Evolutionary conservation across 2,797 vertebrate genomes (phyloP), one percentile per base, ranked within the genome.

Genomic region (Lithobates sylvaticus): DNA sequence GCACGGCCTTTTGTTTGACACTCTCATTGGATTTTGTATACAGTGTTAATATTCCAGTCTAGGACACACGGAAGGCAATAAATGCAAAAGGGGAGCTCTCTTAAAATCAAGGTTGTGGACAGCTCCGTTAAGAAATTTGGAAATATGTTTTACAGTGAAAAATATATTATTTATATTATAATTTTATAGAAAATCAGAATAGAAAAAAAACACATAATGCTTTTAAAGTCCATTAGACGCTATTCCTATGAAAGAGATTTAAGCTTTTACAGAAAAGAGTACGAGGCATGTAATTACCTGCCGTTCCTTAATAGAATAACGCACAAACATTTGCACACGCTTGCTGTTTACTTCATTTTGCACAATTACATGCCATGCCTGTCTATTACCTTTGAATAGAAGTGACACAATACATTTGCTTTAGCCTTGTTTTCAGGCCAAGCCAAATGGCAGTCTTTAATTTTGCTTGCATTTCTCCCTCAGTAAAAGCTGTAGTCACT

Each of bases 281-380:
- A 29, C 2, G 1, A 27, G 75, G 32, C 42, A 74, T 64, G 47
- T 71, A 77, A 84, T 84, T 84, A 61, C 83, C 67, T 78, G 83
- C 71, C 36, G 83, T 76, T 78, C 47, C 76, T 71, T 84, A 84
- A 78, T 84, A 77, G 83, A 61, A 26, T 84, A 82, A 82, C 71
- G 16, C 34, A 61, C 34, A 78, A 78, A 77, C 61, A 84, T 50
- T 34, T 84, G 71, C 75, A 61, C 61, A 84, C 70, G 72, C 74
- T 76, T 64, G 10, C 69, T 47, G 50, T 84, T 84, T 70, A 61
- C 47, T 64, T 78, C 67, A 73, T 74, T 82, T 74, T 82, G 70
- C 42, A 76, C 65, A 69, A 58, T 76, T 84, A 69, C 65, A 27
- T 54, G 13, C 67, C 34, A 68, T 27, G 10, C 27, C 72, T 65